Percentiles rank a stretch among this genome's conserved stretches.
Evolutionary conservation across 1,140 invertebrate genomes (phyloP).

Genomic region (Drosophila subpulchrella): DNA sequence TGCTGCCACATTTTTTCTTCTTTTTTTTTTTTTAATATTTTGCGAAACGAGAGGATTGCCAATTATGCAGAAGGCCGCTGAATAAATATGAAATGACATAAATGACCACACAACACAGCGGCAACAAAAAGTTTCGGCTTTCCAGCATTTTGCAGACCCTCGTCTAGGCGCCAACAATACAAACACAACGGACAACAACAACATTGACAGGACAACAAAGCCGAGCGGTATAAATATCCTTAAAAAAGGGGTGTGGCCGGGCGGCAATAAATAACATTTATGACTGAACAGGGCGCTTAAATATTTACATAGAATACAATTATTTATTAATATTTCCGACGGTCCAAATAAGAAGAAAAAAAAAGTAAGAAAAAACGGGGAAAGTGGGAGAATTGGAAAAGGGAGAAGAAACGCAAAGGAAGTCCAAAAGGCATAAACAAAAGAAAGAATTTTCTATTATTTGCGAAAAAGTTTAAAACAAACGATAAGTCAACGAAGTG

Average conservation of each 20-base stretch:
- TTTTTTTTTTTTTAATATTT: slow-evolving; percentile 22
- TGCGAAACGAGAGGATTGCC: slow-evolving; percentile 48
- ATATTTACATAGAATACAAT: slow-evolving; percentile 66
- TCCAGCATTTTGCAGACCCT: slow-evolving; percentile 55
- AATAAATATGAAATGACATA: slow-evolving; percentile 82
- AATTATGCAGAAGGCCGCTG: slow-evolving; percentile 73
- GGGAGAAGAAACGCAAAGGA: not conserved
- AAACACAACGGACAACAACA: slow-evolving; percentile 35
- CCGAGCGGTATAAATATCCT: slow-evolving; percentile 63
- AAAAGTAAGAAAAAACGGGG: not conserved
- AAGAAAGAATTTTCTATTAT: slow-evolving; percentile 6
- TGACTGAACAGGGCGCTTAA: slow-evolving; percentile 57
- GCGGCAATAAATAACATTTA: slow-evolving; percentile 69
- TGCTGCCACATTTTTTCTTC: not conserved
- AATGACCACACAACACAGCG: slow-evolving; percentile 58
- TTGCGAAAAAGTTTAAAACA: slow-evolving; percentile 5
- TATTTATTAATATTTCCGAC: slow-evolving; percentile 59
- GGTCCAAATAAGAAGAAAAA: slow-evolving; percentile 1
- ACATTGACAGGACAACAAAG: slow-evolving; percentile 65
- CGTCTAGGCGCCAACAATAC: slow-evolving; percentile 60
- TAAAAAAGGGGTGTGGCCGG: slow-evolving; percentile 2
- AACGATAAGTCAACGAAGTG: slow-evolving; percentile 1
- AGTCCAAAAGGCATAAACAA: slow-evolving; percentile 5
- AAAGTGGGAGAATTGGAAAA: not conserved
- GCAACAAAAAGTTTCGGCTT: slow-evolving; percentile 35